Percentiles rank a stretch among this genome's conserved stretches.
phyloP scores from a whole-genome alignment of 2,888 invertebrate species.

The Galerucella nymphaeae region DNA sequence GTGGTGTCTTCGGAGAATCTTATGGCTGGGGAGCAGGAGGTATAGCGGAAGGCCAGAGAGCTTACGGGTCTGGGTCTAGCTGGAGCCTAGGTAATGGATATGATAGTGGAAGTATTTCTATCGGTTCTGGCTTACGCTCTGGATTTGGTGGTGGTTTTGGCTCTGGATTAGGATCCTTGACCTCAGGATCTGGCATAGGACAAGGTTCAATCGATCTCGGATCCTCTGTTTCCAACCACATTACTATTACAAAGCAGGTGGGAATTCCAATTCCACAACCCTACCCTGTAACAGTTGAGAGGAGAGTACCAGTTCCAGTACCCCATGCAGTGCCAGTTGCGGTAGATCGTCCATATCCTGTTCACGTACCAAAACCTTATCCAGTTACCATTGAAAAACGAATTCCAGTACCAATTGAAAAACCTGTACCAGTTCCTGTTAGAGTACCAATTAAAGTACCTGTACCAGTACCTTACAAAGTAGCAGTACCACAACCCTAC shows the following conservation, averaged over 20 bases:
- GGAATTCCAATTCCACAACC: constrained; percentile 65
- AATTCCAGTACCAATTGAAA: constrained; percentile 68
- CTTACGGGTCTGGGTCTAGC: constrained; percentile 26
- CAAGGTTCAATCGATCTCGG: constrained; percentile 51
- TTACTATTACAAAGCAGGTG: constrained; percentile 66
- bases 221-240: constrained; percentile 56
- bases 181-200: neutral
- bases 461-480: constrained; percentile 59
- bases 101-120: constrained; percentile 1
- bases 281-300: constrained; percentile 67
- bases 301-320: constrained; percentile 66
- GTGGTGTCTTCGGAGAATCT: constrained; percentile 65
- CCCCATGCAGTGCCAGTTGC: constrained; percentile 64
- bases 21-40: constrained; percentile 56
- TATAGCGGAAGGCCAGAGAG: constrained; percentile 46
- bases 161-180: constrained; percentile 8
- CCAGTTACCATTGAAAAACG: constrained; percentile 68
- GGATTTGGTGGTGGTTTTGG: constrained; percentile 1
- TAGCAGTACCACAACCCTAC: constrained; percentile 59
- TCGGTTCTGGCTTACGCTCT: constrained; percentile 12
- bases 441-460: constrained; percentile 64
- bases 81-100: constrained; percentile 11
- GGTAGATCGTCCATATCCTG: constrained; percentile 66
- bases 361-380: constrained; percentile 66
- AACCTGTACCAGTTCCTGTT: constrained; percentile 66